Percentiles rank a stretch among this genome's conserved stretches.
These are phyloP conservation scores for Vanessa atalanta DNA, from an alignment of 1,140 invertebrate species.

Conservation along the genomic window DNA sequence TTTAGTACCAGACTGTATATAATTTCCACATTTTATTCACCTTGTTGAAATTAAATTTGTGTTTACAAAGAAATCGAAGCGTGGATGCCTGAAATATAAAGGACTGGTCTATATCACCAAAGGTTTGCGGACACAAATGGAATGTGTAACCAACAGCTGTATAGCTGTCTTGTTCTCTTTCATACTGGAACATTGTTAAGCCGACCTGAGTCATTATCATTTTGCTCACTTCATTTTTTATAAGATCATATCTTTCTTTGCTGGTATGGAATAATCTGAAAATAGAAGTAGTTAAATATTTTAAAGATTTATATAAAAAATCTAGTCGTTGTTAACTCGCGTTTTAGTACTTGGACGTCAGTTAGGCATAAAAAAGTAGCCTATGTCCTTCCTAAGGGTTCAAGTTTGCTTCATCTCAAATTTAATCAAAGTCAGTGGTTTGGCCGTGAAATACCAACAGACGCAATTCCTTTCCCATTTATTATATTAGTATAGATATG, in stretches of 20 bases:
- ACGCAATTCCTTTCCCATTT: too few relatives aligned
- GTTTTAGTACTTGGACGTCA: too few relatives aligned
- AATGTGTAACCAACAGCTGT: conserved; percentile 84
- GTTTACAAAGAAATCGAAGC: conserved; percentile 83
- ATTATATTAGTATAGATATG: too few relatives aligned
- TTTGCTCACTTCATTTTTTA: conserved; percentile 81
- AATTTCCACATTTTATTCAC: conserved; percentile 60
- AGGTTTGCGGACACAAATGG: conserved; percentile 84
- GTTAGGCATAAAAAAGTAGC: too few relatives aligned
- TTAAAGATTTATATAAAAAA: too few relatives aligned
- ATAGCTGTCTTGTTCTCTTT: conserved; percentile 81
- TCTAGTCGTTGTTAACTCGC: too few relatives aligned
- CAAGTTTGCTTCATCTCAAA: too few relatives aligned
- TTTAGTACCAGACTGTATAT: too few relatives aligned
- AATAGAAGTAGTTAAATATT: conserved; percentile 42
- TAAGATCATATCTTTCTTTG: conserved; percentile 83
- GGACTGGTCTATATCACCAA: conserved; percentile 81
- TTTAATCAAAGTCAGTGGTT: too few relatives aligned
- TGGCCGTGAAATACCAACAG: too few relatives aligned
- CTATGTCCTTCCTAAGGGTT: too few relatives aligned
- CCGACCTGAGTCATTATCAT: conserved; percentile 85
- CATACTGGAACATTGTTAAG: conserved; percentile 83
- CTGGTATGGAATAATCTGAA: conserved; percentile 87
- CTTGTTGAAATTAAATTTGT: conserved; percentile 90
- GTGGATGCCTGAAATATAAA: conserved; percentile 84